Evolutionary conservation across 2,888 invertebrate species (phyloP).

Genomic region (Gymnoscelis rufifasciata): DNA sequence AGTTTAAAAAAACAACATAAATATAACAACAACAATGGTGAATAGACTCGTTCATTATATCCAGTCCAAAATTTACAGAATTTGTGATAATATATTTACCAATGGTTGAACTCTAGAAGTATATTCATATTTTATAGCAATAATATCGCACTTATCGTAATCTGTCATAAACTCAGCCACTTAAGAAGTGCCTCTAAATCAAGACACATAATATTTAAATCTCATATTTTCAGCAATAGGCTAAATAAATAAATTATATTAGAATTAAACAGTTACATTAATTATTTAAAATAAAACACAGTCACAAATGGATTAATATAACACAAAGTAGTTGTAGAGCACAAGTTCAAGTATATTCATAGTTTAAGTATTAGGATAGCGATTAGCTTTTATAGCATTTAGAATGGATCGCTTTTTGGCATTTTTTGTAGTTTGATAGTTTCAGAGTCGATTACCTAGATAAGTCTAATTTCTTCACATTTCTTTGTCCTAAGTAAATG

Average conservation of each 20-base stretch:
- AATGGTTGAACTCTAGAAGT: conserved; percentile 58
- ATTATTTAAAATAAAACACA: conserved; percentile 35
- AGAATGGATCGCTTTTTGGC: conserved; percentile 65
- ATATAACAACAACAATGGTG: conserved; percentile 22
- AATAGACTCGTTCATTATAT: conserved; percentile 27
- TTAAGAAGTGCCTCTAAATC: conserved; percentile 67
- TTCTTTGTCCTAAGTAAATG: conserved; percentile 51
- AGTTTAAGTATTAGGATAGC: conserved; percentile 41
- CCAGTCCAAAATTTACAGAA: conserved; percentile 71
- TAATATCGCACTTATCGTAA: conserved; percentile 52
- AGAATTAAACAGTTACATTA: conserved; percentile 36
- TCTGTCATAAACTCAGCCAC: conserved; percentile 51
- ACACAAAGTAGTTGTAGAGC: conserved; percentile 58
- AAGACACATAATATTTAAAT: conserved; percentile 46
- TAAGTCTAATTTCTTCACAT: conserved; percentile 46
- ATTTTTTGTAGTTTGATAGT: conserved; percentile 61
- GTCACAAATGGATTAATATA: conserved; percentile 43
- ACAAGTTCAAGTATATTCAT: conserved; percentile 60
- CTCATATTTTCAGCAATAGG: conserved; percentile 29
- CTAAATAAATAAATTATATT: conserved; percentile 39
- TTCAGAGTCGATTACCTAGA: conserved; percentile 55
- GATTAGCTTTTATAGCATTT: conserved; percentile 71
- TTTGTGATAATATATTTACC: conserved; percentile 70
- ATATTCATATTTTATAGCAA: conserved; percentile 54
- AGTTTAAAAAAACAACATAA: conserved; percentile 1